These are phyloP conservation scores for Pseudococcus longispinus DNA, from an alignment of 2,888 invertebrate genomes.

Conservation along the genomic window DNA sequence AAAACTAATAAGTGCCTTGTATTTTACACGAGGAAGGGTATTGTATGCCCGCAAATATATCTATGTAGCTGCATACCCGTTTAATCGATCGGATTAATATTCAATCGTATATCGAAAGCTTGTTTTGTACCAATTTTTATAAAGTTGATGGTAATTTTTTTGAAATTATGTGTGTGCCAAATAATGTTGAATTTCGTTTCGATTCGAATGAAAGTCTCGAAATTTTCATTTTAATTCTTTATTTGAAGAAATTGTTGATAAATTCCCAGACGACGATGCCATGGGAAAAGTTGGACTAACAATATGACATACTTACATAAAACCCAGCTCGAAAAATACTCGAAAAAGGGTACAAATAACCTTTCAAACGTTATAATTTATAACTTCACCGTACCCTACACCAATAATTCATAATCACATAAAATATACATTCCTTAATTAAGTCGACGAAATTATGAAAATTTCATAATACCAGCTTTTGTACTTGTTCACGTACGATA, in stretches of 20 bases:
- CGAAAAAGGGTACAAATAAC: background rate
- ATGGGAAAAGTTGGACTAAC: too few species aligned
- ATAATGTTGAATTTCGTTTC: too few species aligned
- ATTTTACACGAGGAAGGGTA: background rate
- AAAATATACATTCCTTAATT: background rate
- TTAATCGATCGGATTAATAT: slow-evolving; percentile 11
- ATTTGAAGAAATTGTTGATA: too few species aligned
- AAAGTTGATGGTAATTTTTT: background rate
- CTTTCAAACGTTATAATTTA: background rate
- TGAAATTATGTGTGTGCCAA: background rate
- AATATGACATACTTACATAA: too few species aligned
- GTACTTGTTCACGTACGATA: background rate
- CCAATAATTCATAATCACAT: background rate
- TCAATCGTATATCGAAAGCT: background rate
- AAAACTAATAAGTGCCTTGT: slow-evolving; percentile 4
- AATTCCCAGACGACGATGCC: too few species aligned
- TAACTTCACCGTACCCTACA: background rate
- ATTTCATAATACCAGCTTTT: background rate
- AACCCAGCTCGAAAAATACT: too few species aligned
- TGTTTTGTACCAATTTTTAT: background rate
- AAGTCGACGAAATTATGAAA: background rate
- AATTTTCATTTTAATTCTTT: too few species aligned
- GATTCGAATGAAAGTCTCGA: too few species aligned
- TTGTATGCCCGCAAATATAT: background rate
- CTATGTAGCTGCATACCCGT: background rate